These are phyloP conservation scores for Parauchenoglanis punctatus DNA, from an alignment of 2,797 vertebrate genomes.

Conservation along the genomic window DNA sequence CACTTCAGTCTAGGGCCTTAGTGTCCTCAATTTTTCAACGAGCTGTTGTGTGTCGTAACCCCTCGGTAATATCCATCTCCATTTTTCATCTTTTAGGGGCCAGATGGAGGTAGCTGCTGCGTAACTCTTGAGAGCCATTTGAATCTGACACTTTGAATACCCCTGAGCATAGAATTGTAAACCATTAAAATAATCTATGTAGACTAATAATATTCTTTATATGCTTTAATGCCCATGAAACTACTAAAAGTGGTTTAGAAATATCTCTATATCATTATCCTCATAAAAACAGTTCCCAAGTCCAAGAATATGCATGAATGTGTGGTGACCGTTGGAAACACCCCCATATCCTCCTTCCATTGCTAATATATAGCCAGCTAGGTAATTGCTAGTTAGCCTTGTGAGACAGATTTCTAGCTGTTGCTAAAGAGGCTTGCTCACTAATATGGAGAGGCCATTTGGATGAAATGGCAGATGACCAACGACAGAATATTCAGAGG, in stretches of 20 bases:
- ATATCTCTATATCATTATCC: conserved; percentile 4
- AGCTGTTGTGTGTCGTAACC: conserved; percentile 23
- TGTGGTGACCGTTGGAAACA: neutral
- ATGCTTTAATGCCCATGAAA: conserved; percentile 1
- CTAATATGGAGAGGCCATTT: neutral
- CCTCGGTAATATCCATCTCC: conserved; percentile 27
- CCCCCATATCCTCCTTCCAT: neutral
- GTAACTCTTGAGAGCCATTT: neutral
- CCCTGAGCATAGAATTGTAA: neutral
- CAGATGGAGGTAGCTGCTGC: neutral
- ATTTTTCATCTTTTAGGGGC: conserved; percentile 37
- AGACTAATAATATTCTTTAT: neutral
- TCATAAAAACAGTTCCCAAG: neutral
- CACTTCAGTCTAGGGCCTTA: conserved; percentile 47
- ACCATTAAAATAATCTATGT: conserved; percentile 2
- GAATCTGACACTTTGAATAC: neutral
- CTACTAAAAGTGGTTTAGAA: neutral
- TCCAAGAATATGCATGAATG: neutral
- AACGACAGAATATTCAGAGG: neutral
- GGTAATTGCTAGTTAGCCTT: neutral
- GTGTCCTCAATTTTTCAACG: conserved; percentile 2
- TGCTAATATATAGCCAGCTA: neutral
- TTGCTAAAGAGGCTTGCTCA: neutral
- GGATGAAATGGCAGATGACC: neutral
- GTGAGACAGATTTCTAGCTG: neutral